Evolutionary conservation across 2,888 invertebrate genomes (phyloP).

Genomic region (Ochropleura plecta): DNA sequence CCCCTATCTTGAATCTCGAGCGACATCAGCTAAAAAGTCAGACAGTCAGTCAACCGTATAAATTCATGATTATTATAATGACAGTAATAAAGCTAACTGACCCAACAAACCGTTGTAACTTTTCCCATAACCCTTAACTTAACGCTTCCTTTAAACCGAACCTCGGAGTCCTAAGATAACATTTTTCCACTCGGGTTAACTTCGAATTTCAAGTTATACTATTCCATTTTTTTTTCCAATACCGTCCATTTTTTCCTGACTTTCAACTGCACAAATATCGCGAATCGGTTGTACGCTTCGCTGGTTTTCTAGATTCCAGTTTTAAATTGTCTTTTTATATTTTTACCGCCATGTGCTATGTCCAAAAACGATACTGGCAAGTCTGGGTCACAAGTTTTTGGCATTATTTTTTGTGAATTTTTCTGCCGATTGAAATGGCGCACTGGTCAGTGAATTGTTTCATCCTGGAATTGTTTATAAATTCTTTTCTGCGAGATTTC

Average conservation of each 20-base stretch:
- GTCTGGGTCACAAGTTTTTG: slow-evolving; percentile 28
- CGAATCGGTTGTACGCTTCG: slow-evolving; percentile 25
- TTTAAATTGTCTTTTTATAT: slow-evolving; percentile 47
- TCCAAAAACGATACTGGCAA: slow-evolving; percentile 38
- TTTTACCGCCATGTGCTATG: slow-evolving; percentile 39
- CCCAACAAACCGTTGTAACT: slow-evolving; percentile 1
- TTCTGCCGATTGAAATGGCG: slow-evolving; percentile 17
- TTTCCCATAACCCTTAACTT: slow-evolving; percentile 14
- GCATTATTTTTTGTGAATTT: slow-evolving; percentile 25
- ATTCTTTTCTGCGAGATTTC: slow-evolving; percentile 9
- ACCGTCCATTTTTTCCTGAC: slow-evolving; percentile 21
- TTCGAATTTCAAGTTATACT: slow-evolving; percentile 20
- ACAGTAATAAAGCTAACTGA: not conserved
- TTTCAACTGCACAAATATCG: slow-evolving; percentile 46
- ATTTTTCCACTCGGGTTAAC: slow-evolving; percentile 23
- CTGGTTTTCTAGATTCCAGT: slow-evolving; percentile 47
- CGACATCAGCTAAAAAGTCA: not conserved
- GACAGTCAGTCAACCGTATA: not conserved
- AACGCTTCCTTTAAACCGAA: slow-evolving; percentile 2
- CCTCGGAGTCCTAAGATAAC: slow-evolving; percentile 30
- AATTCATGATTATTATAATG: not conserved
- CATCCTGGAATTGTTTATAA: slow-evolving; percentile 30
- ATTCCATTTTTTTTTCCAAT: slow-evolving; percentile 24
- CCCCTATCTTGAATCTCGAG: not conserved
- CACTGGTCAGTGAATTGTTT: slow-evolving; percentile 9